Percentiles rank a stretch among this genome's conserved stretches.
Conservation (phyloP, 2,888 invertebrate species). For the Scaptomyza reducta region DNA sequence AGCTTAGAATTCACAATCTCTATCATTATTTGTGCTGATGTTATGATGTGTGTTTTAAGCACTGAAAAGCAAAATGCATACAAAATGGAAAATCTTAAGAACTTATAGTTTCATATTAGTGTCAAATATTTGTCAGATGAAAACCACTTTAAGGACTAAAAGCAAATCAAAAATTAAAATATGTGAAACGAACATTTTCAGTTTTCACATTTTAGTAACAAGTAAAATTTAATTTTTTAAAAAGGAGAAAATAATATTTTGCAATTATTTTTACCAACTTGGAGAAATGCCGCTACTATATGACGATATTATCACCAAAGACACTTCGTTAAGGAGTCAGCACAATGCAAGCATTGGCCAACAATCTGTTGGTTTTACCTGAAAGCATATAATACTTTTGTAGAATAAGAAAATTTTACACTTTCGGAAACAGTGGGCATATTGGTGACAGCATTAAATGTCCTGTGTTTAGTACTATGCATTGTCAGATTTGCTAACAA, state of each 20-base stretch:
- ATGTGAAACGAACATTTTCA: neutral
- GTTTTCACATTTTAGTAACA: neutral
- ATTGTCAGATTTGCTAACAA: neutral
- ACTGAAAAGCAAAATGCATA: neutral
- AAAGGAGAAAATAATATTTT: neutral
- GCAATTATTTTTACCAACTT: too few relatives aligned
- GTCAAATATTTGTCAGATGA: neutral
- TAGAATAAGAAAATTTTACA: too few relatives aligned
- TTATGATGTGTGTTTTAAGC: too few relatives aligned
- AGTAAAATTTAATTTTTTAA: neutral
- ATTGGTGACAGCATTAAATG: neutral
- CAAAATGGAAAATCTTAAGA: neutral
- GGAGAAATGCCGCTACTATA: neutral
- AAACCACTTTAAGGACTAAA: neutral
- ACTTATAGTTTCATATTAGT: neutral
- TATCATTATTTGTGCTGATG: slow-evolving; percentile 7
- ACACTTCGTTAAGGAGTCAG: neutral
- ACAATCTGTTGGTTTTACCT: neutral
- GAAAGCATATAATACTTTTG: neutral
- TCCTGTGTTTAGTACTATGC: neutral
- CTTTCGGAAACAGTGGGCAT: neutral
- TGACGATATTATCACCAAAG: neutral
- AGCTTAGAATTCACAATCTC: neutral
- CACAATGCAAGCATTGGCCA: neutral
- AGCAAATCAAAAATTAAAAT: neutral